phyloP scores from a whole-genome alignment of 1,140 invertebrate genomes.

The Orussus abietinus region DNA sequence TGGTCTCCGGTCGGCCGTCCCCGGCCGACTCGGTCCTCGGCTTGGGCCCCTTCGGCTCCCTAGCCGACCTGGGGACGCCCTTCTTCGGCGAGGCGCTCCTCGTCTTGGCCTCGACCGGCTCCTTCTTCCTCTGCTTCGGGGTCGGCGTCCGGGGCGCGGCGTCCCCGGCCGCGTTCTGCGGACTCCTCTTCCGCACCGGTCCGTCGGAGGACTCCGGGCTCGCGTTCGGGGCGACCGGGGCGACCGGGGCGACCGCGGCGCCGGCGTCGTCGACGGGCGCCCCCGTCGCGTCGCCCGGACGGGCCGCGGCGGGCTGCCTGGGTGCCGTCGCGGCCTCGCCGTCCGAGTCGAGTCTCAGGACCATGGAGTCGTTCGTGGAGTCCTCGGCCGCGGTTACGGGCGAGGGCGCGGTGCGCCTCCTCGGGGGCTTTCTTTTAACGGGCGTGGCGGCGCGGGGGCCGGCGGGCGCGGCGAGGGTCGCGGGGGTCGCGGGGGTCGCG shows the following conservation, averaged over 20 bases:
- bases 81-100: conserved; percentile 12
- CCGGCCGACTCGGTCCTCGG: background rate
- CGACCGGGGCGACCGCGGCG: too few relatives aligned
- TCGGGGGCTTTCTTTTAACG: conserved; percentile 1
- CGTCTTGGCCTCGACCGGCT: too few relatives aligned
- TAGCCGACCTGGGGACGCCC: background rate
- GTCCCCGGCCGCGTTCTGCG: background rate
- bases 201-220: background rate
- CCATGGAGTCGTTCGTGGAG: background rate
- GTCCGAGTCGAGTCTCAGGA: background rate
- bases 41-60: conserved; percentile 3
- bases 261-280: too few relatives aligned
- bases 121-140: too few relatives aligned
- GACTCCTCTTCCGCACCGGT: conserved; percentile 13
- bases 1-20: background rate
- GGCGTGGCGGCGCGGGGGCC: too few relatives aligned
- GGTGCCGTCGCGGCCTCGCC: too few relatives aligned
- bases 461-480: too few relatives aligned
- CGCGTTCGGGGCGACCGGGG: too few relatives aligned
- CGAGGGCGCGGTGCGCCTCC: background rate
- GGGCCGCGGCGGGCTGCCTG: too few relatives aligned
- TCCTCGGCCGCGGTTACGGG: background rate
- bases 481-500: too few relatives aligned
- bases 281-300: too few relatives aligned
- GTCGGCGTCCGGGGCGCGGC: background rate